Conservation (phyloP, 2,113 vertebrate species). For the Pao palembangensis region DNA sequence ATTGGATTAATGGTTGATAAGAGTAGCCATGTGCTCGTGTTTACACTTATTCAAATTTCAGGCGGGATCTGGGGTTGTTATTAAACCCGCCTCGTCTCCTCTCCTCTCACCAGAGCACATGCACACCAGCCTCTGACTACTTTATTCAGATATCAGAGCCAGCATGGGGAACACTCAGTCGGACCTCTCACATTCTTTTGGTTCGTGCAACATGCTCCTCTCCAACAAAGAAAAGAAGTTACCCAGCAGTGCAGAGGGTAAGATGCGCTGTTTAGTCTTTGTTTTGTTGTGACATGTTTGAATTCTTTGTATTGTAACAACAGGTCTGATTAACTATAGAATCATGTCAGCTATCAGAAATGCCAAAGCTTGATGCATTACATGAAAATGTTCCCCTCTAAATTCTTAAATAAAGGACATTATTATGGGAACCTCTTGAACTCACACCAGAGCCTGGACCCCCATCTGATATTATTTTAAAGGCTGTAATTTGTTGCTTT, state of each 20-base stretch:
- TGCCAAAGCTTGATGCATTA: too few relatives aligned
- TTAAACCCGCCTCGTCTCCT: slow-evolving; percentile 6
- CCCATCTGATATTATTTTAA: slow-evolving; percentile 17
- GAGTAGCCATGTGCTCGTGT: slow-evolving; percentile 59
- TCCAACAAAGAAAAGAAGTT: slow-evolving; percentile 21
- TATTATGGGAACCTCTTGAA: background rate
- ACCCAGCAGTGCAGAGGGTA: slow-evolving; percentile 40
- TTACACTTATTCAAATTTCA: slow-evolving; percentile 69
- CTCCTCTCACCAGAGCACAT: background rate
- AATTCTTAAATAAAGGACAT: background rate
- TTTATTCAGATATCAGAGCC: background rate
- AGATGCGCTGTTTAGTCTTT: slow-evolving; percentile 13
- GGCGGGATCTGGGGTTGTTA: slow-evolving; percentile 57
- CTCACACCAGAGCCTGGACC: background rate
- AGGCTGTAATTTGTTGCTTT: slow-evolving; percentile 31
- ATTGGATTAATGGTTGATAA: slow-evolving; percentile 61
- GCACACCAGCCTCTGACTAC: background rate
- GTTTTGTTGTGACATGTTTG: background rate
- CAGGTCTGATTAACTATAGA: too few relatives aligned
- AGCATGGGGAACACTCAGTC: slow-evolving; percentile 66
- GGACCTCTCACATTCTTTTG: background rate
- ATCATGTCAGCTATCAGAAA: too few relatives aligned
- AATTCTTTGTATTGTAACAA: background rate
- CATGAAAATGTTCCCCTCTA: background rate
- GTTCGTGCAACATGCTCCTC: slow-evolving; percentile 8